Conservation (phyloP, 2,888 invertebrate genomes). For the Pegoplata infirma region DNA sequence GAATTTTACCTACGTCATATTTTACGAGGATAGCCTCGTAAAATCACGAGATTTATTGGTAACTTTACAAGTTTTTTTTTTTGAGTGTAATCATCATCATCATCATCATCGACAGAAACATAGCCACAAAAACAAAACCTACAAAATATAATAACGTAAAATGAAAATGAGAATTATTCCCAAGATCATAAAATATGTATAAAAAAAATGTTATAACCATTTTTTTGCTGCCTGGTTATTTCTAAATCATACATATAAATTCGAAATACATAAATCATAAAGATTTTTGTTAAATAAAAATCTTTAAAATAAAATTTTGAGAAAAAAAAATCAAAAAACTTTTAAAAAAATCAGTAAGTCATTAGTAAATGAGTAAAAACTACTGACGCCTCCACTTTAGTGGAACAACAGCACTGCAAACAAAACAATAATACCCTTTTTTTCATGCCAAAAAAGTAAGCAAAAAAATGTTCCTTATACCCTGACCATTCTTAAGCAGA, state of each 20-base stretch:
- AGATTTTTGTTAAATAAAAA: constrained; percentile 14
- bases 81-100: constrained; percentile 48
- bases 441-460: background rate
- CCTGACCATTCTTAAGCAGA: background rate
- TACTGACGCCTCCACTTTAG: constrained; percentile 58
- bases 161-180: constrained; percentile 51
- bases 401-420: background rate
- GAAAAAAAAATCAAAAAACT: background rate
- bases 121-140: background rate
- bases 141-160: background rate
- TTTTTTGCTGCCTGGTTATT: background rate
- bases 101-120: constrained; percentile 18
- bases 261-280: constrained; percentile 49
- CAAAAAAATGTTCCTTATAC: background rate
- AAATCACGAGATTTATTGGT: no score
- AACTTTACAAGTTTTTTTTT: no score
- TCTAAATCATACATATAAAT: background rate
- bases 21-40: no score
- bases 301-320: constrained; percentile 1
- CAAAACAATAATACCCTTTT: background rate
- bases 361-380: constrained; percentile 73
- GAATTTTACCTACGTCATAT: no score
- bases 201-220: background rate
- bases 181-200: constrained; percentile 38
- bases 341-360: constrained; percentile 69